These are phyloP conservation scores for Chaetophractus vellerosus DNA, from an alignment of 2,797 vertebrate genomes.

Conservation along the genomic window DNA sequence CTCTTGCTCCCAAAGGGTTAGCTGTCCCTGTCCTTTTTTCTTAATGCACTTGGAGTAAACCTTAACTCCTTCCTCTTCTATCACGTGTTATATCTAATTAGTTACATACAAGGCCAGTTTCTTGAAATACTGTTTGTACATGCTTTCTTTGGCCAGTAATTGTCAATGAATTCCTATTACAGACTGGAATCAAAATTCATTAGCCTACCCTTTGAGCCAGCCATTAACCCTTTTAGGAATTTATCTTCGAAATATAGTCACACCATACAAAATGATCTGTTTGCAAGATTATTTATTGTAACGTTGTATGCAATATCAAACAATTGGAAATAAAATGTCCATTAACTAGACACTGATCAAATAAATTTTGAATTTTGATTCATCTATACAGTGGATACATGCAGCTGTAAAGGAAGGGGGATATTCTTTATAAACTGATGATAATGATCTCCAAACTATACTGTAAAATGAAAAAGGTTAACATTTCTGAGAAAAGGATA, in stretches of 20 bases:
- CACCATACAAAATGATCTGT: neutral
- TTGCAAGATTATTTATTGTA: conserved; percentile 47
- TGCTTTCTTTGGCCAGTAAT: neutral
- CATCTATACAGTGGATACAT: neutral
- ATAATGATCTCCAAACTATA: conserved; percentile 34
- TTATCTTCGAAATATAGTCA: conserved; percentile 25
- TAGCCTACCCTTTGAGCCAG: neutral
- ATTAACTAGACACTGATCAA: conserved; percentile 18
- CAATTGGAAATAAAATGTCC: neutral
- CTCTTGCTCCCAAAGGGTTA: neutral
- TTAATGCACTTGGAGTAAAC: conserved; percentile 42
- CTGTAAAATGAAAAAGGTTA: conserved; percentile 28
- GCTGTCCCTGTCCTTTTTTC: neutral
- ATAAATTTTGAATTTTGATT: conserved; percentile 47
- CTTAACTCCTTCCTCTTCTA: neutral
- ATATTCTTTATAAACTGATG: neutral
- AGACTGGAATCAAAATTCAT: neutral
- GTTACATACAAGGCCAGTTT: neutral
- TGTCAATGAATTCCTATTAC: neutral
- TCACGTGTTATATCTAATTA: conserved; percentile 38
- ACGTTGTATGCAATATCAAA: conserved; percentile 22
- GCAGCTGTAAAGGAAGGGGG: neutral
- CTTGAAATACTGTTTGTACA: neutral
- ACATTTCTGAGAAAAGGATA: conserved; percentile 5
- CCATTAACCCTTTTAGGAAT: conserved; percentile 22